A percentile compares a stretch with the other conserved stretches of the same genome.
Evolutionary conservation across 2,797 vertebrate species (phyloP).

Genomic region (Eutrigla gurnardus): DNA sequence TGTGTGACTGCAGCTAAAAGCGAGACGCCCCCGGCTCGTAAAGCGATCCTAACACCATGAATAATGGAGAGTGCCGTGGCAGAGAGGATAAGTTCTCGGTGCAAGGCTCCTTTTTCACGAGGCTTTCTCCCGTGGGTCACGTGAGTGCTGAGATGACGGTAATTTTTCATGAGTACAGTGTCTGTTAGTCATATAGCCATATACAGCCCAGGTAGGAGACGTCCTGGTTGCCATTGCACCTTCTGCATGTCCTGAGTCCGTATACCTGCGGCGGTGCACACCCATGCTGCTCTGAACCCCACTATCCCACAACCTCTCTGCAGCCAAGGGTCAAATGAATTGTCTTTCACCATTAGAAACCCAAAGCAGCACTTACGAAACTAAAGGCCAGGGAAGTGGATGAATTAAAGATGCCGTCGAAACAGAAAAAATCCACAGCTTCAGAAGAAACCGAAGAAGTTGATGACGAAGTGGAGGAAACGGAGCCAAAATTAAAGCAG

Average conservation of each 20-base stretch:
- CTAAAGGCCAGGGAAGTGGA: conserved; percentile 81
- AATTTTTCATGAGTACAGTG: conserved; percentile 90
- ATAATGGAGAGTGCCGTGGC: conserved; percentile 91
- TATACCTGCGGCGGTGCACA: conserved; percentile 43
- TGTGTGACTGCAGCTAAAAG: conserved; percentile 75
- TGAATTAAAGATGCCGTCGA: conserved; percentile 92
- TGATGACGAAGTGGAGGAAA: conserved; percentile 80
- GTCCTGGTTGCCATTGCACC: conserved; percentile 42
- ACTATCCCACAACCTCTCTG: conserved; percentile 55
- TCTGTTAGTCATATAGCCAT: conserved; percentile 72
- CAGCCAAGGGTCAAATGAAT: conserved; percentile 83
- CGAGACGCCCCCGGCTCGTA: conserved; percentile 87
- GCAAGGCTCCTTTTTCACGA: conserved; percentile 88
- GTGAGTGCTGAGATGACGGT: conserved; percentile 81
- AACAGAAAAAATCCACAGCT: conserved; percentile 87
- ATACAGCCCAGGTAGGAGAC: conserved; percentile 58
- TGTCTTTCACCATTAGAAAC: conserved; percentile 84
- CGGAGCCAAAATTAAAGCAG: conserved; percentile 76
- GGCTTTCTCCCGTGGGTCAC: conserved; percentile 86
- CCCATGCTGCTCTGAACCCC: conserved; percentile 37
- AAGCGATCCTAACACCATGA: conserved; percentile 93
- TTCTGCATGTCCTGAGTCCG: conserved; percentile 48
- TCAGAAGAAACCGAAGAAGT: conserved; percentile 82
- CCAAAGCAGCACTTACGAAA: conserved; percentile 82
- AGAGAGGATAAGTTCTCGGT: conserved; percentile 86